Evolutionary conservation across 2,888 invertebrate species (phyloP).

Genomic region (Drosophila sordidula): DNA sequence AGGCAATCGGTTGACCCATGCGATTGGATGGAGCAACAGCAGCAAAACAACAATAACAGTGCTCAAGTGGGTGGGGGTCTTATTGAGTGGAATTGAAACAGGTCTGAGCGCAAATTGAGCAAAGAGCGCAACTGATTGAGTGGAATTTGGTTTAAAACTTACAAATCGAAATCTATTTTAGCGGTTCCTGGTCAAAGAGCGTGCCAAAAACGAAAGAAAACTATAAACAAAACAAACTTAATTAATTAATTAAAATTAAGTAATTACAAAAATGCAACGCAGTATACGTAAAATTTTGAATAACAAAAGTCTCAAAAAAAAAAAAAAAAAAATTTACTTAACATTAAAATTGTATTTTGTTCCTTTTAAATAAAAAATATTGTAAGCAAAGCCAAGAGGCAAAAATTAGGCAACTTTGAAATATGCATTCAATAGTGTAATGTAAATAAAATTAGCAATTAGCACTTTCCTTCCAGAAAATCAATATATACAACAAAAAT

Average conservation of each 20-base stretch:
- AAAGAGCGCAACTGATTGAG: slow-evolving; percentile 47
- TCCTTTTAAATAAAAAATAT: slow-evolving; percentile 10
- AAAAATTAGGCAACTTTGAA: slow-evolving; percentile 14
- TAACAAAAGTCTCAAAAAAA: slow-evolving; percentile 10
- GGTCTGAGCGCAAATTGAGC: slow-evolving; percentile 47
- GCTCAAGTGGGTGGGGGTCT: slow-evolving; percentile 61
- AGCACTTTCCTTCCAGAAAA: slow-evolving; percentile 67
- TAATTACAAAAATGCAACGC: slow-evolving; percentile 70
- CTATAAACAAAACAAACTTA: slow-evolving; percentile 18
- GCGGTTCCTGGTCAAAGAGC: slow-evolving; percentile 51
- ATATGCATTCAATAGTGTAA: slow-evolving; percentile 20
- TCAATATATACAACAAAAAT: slow-evolving; percentile 11
- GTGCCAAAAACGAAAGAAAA: slow-evolving; percentile 51
- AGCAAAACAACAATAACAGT: slow-evolving; percentile 48
- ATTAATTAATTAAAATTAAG: slow-evolving; percentile 53
- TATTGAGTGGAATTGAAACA: slow-evolving; percentile 48
- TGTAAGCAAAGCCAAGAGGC: slow-evolving; percentile 48
- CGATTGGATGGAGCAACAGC: slow-evolving; percentile 67
- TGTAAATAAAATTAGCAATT: slow-evolving; percentile 64
- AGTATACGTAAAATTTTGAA: slow-evolving; percentile 77
- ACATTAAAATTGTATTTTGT: slow-evolving; percentile 38
- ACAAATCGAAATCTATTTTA: slow-evolving; percentile 21
- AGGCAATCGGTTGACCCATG: slow-evolving; percentile 60
- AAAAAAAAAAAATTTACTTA: slow-evolving; percentile 50
- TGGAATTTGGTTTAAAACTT: slow-evolving; percentile 12